Evolutionary conservation across 2,113 vertebrate genomes (phyloP).

Genomic region (Psittacula cyanocephala): DNA sequence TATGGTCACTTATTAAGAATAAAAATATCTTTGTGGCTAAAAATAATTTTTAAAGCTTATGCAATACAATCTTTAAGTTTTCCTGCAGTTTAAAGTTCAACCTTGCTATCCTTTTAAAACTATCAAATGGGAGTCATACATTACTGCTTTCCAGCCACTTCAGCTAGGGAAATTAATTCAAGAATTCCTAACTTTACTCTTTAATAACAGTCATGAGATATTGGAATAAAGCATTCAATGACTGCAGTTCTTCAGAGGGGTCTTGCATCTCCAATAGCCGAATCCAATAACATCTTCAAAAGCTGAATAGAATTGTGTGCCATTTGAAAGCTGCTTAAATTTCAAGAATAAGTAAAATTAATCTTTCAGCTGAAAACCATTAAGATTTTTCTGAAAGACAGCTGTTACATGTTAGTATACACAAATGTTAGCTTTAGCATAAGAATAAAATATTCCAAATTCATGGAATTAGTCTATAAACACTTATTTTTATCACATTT

Average conservation of each 20-base stretch:
- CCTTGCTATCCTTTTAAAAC: neutral
- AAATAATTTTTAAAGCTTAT: neutral
- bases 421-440: neutral
- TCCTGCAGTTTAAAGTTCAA: neutral
- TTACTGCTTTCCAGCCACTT: neutral
- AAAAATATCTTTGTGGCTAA: neutral
- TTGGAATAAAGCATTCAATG: neutral
- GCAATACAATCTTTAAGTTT: neutral
- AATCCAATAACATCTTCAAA: neutral
- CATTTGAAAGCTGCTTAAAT: neutral
- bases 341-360: neutral
- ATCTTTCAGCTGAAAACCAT: neutral
- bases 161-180: neutral
- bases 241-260: neutral
- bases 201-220: neutral
- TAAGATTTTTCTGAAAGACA: neutral
- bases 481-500: neutral
- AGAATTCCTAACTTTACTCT: neutral
- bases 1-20: neutral
- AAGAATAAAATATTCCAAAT: neutral
- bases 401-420: neutral
- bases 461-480: neutral
- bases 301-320: neutral
- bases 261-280: neutral
- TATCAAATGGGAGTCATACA: neutral